Conservation (phyloP, 2,888 invertebrate species). For the Subacronicta megacephala region DNA sequence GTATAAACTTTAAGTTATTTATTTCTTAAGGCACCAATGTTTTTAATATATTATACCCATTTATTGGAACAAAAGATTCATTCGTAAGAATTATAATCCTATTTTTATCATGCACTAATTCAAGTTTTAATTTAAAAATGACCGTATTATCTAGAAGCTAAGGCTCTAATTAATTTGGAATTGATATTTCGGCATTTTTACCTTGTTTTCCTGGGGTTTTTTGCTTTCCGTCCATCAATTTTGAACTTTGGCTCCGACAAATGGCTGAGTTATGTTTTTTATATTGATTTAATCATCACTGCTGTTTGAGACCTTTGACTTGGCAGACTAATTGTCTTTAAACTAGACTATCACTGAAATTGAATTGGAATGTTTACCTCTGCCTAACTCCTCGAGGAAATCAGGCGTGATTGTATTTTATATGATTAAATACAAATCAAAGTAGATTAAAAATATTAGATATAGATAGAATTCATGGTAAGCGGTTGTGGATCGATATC, state of each 20-base stretch:
- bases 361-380: no score
- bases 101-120: constrained; percentile 22
- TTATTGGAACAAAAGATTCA: constrained; percentile 35
- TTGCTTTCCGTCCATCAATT: constrained; percentile 19
- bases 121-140: neutral
- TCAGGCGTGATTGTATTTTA: no score
- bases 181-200: constrained; percentile 30
- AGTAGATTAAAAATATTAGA: no score
- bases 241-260: constrained; percentile 27
- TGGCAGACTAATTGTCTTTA: no score
- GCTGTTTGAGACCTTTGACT: no score
- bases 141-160: neutral
- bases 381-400: no score
- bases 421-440: no score
- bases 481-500: no score
- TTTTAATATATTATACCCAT: constrained; percentile 24
- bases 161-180: constrained; percentile 24
- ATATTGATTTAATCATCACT: constrained; percentile 44
- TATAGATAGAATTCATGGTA: no score
- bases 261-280: constrained; percentile 27
- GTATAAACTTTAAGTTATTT: no score
- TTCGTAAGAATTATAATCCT: constrained; percentile 29
- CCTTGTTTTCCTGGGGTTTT: constrained; percentile 20
- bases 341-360: no score
- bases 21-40: constrained; percentile 1